A percentile compares a stretch with the other conserved stretches of the same genome.
These are phyloP conservation scores for Stegodyphus dumicola DNA, from an alignment of 1,140 invertebrate genomes.

Conservation along the genomic window DNA sequence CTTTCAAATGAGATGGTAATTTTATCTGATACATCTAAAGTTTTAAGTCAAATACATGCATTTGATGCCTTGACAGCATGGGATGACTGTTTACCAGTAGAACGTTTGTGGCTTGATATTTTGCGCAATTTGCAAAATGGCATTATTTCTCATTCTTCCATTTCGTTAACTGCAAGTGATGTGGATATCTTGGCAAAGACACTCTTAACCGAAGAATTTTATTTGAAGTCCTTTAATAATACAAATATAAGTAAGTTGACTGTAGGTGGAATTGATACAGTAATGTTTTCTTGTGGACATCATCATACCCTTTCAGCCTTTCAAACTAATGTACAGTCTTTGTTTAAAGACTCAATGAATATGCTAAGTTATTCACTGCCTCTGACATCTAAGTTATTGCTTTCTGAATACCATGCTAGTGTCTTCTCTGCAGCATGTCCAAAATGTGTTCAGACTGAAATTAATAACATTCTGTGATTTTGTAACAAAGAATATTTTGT, in stretches of 20 bases:
- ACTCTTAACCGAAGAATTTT: slow-evolving; percentile 49
- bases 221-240: slow-evolving; percentile 41
- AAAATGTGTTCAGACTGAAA: slow-evolving; percentile 55
- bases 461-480: slow-evolving; percentile 41
- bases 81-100: slow-evolving; percentile 46
- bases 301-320: slow-evolving; percentile 44
- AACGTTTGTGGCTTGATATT: slow-evolving; percentile 55
- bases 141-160: slow-evolving; percentile 25
- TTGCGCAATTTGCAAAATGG: slow-evolving; percentile 46
- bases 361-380: slow-evolving; percentile 27
- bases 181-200: slow-evolving; percentile 54
- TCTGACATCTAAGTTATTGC: slow-evolving; percentile 30
- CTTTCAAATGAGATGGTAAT: slow-evolving; percentile 41
- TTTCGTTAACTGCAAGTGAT: slow-evolving; percentile 25
- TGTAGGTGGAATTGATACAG: slow-evolving; percentile 28
- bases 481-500: background rate
- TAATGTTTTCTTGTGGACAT: slow-evolving; percentile 61
- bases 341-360: slow-evolving; percentile 49
- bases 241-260: slow-evolving; percentile 16
- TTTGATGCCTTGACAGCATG: slow-evolving; percentile 45
- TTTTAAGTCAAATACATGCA: slow-evolving; percentile 34
- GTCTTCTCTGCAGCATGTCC: slow-evolving; percentile 54
- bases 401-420: slow-evolving; percentile 43
- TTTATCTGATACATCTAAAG: slow-evolving; percentile 30
- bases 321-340: slow-evolving; percentile 26